Base-by-base conservation (phyloP, 2,113 vertebrate species). In the Peromyscus californicus region DNA sequence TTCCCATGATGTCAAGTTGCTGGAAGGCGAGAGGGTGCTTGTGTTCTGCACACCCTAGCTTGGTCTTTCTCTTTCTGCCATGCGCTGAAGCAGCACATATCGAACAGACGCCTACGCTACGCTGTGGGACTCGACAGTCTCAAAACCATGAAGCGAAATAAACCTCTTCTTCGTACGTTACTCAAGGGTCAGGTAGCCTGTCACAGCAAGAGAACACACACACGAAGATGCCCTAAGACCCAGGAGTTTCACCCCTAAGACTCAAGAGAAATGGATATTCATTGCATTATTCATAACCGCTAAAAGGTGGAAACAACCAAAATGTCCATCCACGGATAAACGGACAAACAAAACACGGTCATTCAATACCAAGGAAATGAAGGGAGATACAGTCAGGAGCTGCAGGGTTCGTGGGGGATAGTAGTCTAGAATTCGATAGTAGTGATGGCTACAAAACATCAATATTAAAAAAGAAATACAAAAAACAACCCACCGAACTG, bases 11-110 rank as follows among this genome's bases (percentile, higher is more conserved):
- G 39, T 59, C 57, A 5, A 1, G 45, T 1, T n/a, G 16, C 13
- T 15, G 26, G 8, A 63, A 45, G 33, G 33, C 21, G 75, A 74
- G 51, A 21, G 33, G 26, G 13, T 17, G n/a, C 54, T 83, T 15
- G 3, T 29, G 15, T 6, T 74, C 13, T 2, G 22, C 26, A 22
- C 26, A 5, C 13, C 5, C 57, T 42, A 15, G 9, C n/a, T 0
- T 31, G 19, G 10, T 29, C 82, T 24, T 12, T 13, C 72, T 39
- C 24, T 24, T 54, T 16, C 59, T 21, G 29, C 42, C 70, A 3
- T 59, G 5, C 69, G 24, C 1, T 4, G 36, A 65, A 31, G 33
- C 42, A 39, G 11, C 4, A 39, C 17, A 2, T 5, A 11, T 4
- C 61, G 22, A 54, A n/a, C 33, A 76, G 59, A 42, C 33, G 26